Evolutionary conservation across 2,113 vertebrate genomes (phyloP).

Genomic region (Furnarius figulus): DNA sequence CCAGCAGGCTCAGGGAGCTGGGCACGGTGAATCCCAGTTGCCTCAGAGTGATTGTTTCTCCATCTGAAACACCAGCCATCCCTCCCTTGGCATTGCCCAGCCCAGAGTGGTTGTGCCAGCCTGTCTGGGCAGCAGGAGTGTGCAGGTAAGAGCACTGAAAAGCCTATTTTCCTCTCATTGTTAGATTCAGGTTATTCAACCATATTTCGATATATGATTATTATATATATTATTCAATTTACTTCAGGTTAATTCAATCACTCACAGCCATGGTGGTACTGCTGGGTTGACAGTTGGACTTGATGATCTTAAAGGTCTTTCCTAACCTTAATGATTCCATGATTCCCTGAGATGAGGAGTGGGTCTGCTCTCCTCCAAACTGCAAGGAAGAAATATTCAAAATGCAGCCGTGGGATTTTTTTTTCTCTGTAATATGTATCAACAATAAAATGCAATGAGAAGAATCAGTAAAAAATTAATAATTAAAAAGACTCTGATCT

Average conservation of each 20-base stretch:
- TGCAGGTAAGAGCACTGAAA: slow-evolving; percentile 4
- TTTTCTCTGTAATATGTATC: neutral
- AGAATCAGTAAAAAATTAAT: neutral
- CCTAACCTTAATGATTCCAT: neutral
- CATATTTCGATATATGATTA: too few relatives aligned
- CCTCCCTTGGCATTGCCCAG: neutral
- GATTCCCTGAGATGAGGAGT: neutral
- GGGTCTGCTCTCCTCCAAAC: neutral
- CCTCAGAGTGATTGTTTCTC: neutral
- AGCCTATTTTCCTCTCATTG: neutral
- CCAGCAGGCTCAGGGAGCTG: neutral
- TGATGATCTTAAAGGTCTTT: neutral
- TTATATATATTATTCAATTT: too few relatives aligned
- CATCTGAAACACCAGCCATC: neutral
- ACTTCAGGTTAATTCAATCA: neutral
- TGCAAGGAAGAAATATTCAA: neutral
- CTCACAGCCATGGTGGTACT: neutral
- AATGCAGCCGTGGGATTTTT: neutral
- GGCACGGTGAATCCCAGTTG: neutral
- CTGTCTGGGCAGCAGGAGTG: neutral
- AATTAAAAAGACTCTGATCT: too few relatives aligned
- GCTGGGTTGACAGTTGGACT: neutral
- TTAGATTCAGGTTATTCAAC: neutral
- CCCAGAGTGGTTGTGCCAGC: neutral
- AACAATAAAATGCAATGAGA: neutral